Evolutionary conservation across 1,140 invertebrate genomes (phyloP).

Genomic region (Mycetomoellerius zeteki): DNA sequence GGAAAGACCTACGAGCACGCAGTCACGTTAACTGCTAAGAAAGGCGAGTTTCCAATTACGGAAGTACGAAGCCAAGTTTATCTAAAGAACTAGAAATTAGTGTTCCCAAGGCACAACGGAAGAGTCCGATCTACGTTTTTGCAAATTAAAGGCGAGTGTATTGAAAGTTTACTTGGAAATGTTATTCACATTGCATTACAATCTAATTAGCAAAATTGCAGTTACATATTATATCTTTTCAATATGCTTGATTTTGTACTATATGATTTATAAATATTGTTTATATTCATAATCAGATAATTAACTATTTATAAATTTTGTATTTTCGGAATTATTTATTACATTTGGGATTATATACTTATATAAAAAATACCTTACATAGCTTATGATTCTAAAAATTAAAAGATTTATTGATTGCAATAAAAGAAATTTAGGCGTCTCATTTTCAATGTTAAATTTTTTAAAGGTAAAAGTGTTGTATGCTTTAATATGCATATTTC

Average conservation of each 20-base stretch:
- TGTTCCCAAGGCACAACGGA: constrained; percentile 3
- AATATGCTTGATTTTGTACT: background rate
- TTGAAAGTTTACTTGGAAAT: background rate
- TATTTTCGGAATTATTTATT: background rate
- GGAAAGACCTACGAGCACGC: constrained; percentile 37
- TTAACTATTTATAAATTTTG: background rate
- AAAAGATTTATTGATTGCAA: no score
- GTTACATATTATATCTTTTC: background rate
- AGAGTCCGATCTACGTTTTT: constrained; percentile 31
- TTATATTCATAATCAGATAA: background rate
- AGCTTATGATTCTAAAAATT: no score
- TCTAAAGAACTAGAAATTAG: constrained; percentile 48
- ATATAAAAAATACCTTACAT: no score
- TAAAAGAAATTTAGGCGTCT: no score
- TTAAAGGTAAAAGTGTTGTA: no score
- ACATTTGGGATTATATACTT: background rate
- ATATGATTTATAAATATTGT: background rate
- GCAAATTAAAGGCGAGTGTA: constrained; percentile 29
- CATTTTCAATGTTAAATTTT: no score
- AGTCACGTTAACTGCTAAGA: constrained; percentile 43
- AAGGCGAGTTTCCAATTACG: constrained; percentile 48
- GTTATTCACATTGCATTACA: background rate
- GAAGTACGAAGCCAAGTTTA: constrained; percentile 46
- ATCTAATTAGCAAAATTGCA: background rate
- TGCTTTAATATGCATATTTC: no score